phyloP scores from a whole-genome alignment of 2,888 invertebrate genomes.

The Callyntrura guangdongensis region DNA sequence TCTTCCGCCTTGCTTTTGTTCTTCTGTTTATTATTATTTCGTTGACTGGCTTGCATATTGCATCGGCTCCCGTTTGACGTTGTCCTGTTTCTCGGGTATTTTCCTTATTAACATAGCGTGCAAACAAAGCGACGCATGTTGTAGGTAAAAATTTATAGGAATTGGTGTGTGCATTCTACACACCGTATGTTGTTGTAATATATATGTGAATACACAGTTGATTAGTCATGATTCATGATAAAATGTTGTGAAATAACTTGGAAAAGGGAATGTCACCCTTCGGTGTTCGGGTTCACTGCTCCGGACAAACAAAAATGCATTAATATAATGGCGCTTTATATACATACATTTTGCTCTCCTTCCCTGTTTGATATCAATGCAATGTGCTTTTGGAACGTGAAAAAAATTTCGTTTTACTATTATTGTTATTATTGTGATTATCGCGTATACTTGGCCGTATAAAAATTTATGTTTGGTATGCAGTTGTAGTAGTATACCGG shows the following conservation, averaged over 20 bases:
- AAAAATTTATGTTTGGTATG: slow-evolving; percentile 26
- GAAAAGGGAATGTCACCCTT: slow-evolving; percentile 70
- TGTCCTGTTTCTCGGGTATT: slow-evolving; percentile 25
- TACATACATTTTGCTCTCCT: background rate
- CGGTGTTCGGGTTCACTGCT: slow-evolving; percentile 67
- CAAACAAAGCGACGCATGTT: slow-evolving; percentile 30
- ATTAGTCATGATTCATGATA: slow-evolving; percentile 71
- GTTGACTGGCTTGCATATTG: background rate
- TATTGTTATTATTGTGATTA: slow-evolving; percentile 2
- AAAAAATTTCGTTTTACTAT: background rate
- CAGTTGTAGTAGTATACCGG: slow-evolving; percentile 40
- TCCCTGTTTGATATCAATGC: slow-evolving; percentile 11
- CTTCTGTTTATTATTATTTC: background rate
- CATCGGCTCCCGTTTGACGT: background rate
- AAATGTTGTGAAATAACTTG: slow-evolving; percentile 69
- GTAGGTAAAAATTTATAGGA: background rate
- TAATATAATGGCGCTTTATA: slow-evolving; percentile 47
- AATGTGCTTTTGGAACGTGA: background rate
- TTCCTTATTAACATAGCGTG: slow-evolving; percentile 63
- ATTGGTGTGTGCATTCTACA: background rate
- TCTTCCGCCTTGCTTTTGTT: background rate
- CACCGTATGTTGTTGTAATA: background rate
- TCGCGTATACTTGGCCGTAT: slow-evolving; percentile 11
- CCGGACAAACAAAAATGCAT: slow-evolving; percentile 66
- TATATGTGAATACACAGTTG: slow-evolving; percentile 57